These are phyloP conservation scores for Chlorops oryzae DNA, from an alignment of 1,140 invertebrate genomes.

Conservation along the genomic window DNA sequence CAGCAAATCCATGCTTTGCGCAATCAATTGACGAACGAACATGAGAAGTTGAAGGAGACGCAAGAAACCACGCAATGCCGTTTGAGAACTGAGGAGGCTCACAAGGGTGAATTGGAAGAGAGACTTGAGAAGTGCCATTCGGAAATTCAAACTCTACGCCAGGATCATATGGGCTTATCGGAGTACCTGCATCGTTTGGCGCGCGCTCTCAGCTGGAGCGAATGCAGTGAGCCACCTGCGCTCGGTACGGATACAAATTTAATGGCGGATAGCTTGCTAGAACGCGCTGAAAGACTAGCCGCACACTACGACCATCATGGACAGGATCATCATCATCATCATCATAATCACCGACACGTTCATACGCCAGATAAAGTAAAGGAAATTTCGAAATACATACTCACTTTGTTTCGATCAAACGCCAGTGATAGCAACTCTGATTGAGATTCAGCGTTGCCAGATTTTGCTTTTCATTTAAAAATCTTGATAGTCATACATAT, in stretches of 20 bases:
- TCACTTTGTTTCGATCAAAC: too few species aligned
- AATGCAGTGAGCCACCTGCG: conserved; percentile 45
- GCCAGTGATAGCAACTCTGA: too few species aligned
- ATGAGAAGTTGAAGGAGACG: conserved; percentile 57
- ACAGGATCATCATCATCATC: conserved; percentile 16
- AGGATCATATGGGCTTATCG: conserved; percentile 37
- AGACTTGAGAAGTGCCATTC: conserved; percentile 66
- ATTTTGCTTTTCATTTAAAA: not conserved
- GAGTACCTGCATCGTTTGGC: conserved; percentile 58
- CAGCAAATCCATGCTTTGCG: conserved; percentile 65
- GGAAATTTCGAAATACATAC: not conserved
- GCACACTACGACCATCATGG: conserved; percentile 64
- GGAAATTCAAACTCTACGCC: conserved; percentile 54
- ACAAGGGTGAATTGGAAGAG: conserved; percentile 59
- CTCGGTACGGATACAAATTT: conserved; percentile 71
- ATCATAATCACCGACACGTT: conserved; percentile 19
- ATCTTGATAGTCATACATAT: too few species aligned
- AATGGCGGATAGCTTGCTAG: conserved; percentile 69
- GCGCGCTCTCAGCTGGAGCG: conserved; percentile 49
- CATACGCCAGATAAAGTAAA: conserved; percentile 28
- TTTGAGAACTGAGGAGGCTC: conserved; percentile 61
- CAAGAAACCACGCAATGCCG: conserved; percentile 58
- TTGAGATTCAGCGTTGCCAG: not conserved
- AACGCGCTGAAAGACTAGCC: conserved; percentile 67
- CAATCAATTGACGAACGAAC: conserved; percentile 61